Evolutionary conservation across 2,888 invertebrate species (phyloP), one percentile per base, ranked within the genome.

Genomic region (Desoria tigrina): DNA sequence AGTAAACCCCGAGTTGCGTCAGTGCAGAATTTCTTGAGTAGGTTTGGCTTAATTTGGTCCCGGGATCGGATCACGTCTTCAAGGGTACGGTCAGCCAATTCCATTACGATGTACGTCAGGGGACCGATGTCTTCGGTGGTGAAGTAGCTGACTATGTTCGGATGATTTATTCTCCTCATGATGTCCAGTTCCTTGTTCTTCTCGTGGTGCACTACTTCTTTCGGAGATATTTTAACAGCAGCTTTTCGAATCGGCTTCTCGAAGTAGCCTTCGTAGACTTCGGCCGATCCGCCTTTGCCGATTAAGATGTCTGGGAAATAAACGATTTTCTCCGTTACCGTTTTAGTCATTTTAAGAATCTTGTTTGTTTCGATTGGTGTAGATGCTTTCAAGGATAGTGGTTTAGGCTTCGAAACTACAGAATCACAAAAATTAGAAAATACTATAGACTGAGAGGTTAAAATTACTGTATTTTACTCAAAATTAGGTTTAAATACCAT

Each of bases 161-260:
- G 49, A 49, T 49, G 7, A 23, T 6, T 49, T 11, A 49, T n/a
- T 49, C n/a, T 6, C n/a, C 49, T n/a, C 7, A 49, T 6, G 49
- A 49, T 49, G n/a, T 49, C n/a, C n/a, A 49, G n/a, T n/a, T 49
- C 49, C 23, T 49, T n/a, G n/a, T 49, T 49, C 49, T 49, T 49
- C n/a, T 49, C 49, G 49, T 49, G 49, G 49, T 49, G 21, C 18
- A n/a, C n/a, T 18, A 49, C n/a, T 6, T 49, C 49, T n/a, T 49
- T 49, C 6, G 9, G 49, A 23, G 18, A 49, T 9, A 49, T n/a
- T 49, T 49, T 49, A n/a, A 49, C 49, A 6, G 49, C 49, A 49
- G 49, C 49, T n/a, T 6, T 6, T 6, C 49, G 7, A 23, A 6
- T n/a, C 39, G 39, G 39, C 16, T 39, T 39, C n/a, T 49, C 49